Evolutionary conservation across 2,113 vertebrate species (phyloP), one percentile per base, ranked within the genome.

Genomic region (Electrona antarctica): DNA sequence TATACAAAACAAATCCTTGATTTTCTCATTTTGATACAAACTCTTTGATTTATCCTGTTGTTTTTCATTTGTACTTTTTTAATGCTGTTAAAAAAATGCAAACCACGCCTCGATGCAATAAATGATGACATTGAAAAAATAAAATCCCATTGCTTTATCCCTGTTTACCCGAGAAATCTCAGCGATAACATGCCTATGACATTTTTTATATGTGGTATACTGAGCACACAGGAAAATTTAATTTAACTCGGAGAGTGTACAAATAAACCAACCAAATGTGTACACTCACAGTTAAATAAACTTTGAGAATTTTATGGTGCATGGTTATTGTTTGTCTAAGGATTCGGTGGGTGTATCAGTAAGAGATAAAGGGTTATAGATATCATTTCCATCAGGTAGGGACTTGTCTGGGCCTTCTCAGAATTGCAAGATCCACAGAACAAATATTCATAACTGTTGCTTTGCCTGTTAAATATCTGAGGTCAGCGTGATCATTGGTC

Each of bases 61-160:
- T 86, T 81, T 41, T 87, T 86, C 55, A 85, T 90, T 89, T 89
- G 75, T 92, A 87, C 85, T 81, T 91, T 90, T 89, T 82, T 82
- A 70, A 86, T 83, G 73, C 68, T 86, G 82, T 89, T 84, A 67
- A 76, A 83, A 41, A 81, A 88, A 91, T 87, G 83, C 87, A 91
- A 90, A 29, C 47, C 88, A 88, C 87, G 82, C 85, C 85, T 88
- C 69, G 80, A 90, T 91, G 91, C 89, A 93, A 92, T 91, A 91
- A 91, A 90, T 80, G 81, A 83, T 88, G 84, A 88, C 85, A 85
- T 83, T 88, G 85, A 83, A 87, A 85, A 51, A 76, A 81, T n/a
- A 66, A 12, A 81, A 41, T 6, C 3, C 3, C 33, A 41, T 41
- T 58, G 67, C 13, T 63, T 15, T 11, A 33, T 48, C 45, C 67